Evolutionary conservation across 2,888 invertebrate species (phyloP).

Genomic region (Syrphus vitripennis): DNA sequence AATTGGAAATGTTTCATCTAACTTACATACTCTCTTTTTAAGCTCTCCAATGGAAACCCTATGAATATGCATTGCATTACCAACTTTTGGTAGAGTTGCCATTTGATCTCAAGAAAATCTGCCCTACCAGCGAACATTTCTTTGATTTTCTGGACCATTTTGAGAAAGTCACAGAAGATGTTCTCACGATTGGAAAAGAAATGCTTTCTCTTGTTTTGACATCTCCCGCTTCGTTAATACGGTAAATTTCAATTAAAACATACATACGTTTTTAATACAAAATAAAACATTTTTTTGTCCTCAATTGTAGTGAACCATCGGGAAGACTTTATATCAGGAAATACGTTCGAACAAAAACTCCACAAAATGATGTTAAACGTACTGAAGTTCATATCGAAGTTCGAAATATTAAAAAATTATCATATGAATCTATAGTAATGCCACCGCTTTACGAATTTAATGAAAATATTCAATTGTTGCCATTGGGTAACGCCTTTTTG

Average conservation of each 20-base stretch:
- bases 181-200: slow-evolving; percentile 40
- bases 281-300: not conserved
- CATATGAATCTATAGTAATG: slow-evolving; percentile 40
- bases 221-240: slow-evolving; percentile 53
- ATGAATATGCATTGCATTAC: slow-evolving; percentile 55
- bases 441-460: slow-evolving; percentile 60
- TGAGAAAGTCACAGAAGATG: slow-evolving; percentile 41
- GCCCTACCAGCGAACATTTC: slow-evolving; percentile 43
- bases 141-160: slow-evolving; percentile 43
- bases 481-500: slow-evolving; percentile 44
- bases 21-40: not conserved
- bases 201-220: slow-evolving; percentile 28
- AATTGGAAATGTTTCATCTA: not conserved
- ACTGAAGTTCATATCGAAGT: slow-evolving; percentile 56
- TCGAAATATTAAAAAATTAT: slow-evolving; percentile 53
- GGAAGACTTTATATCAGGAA: slow-evolving; percentile 55
- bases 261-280: not conserved
- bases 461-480: slow-evolving; percentile 53
- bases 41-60: slow-evolving; percentile 44
- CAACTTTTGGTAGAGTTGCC: slow-evolving; percentile 55
- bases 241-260: slow-evolving; percentile 12
- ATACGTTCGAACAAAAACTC: slow-evolving; percentile 31
- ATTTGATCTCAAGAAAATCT: slow-evolving; percentile 48
- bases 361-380: slow-evolving; percentile 28
- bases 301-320: slow-evolving; percentile 32